Evolutionary conservation across 1,140 invertebrate species (phyloP).

Genomic region (Drosophila miranda): DNA sequence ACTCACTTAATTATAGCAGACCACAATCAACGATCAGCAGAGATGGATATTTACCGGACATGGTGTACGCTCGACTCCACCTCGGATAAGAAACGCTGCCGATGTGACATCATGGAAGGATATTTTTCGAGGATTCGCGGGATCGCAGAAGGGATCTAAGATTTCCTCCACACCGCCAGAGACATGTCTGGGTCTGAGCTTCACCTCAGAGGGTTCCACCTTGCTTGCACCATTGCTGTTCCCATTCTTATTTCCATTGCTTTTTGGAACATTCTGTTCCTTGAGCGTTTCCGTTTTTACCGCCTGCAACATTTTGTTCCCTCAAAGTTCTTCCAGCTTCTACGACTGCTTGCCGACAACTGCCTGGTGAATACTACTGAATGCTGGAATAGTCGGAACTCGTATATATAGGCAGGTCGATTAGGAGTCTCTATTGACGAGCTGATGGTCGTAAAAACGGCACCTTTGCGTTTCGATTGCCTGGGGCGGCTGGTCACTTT

Average conservation of each 20-base stretch:
- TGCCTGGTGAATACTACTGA: constrained; percentile 44
- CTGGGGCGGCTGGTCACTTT: constrained; percentile 45
- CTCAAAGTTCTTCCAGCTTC: not conserved
- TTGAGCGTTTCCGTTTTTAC: constrained; percentile 39
- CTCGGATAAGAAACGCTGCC: constrained; percentile 93
- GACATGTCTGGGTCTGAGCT: constrained; percentile 23
- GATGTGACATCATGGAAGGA: constrained; percentile 94
- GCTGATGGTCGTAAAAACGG: constrained; percentile 62
- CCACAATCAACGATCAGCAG: no score
- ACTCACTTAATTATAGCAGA: no score
- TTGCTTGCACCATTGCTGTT: constrained; percentile 4
- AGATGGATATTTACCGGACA: constrained; percentile 87
- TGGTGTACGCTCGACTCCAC: constrained; percentile 91
- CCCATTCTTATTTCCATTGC: constrained; percentile 23
- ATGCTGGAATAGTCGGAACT: constrained; percentile 21
- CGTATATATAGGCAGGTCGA: constrained; percentile 56
- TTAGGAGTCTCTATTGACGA: constrained; percentile 23
- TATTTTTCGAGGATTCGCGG: constrained; percentile 88
- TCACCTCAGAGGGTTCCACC: not conserved
- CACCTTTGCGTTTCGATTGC: constrained; percentile 58
- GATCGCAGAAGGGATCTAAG: constrained; percentile 86
- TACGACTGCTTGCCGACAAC: constrained; percentile 19
- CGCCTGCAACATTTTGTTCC: constrained; percentile 43
- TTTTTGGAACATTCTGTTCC: constrained; percentile 23
- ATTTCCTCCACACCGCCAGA: constrained; percentile 58